Percentiles rank a stretch among this genome's conserved stretches.
Evolutionary conservation across 2,113 vertebrate species (phyloP).

Genomic region (Trogon melanurus): DNA sequence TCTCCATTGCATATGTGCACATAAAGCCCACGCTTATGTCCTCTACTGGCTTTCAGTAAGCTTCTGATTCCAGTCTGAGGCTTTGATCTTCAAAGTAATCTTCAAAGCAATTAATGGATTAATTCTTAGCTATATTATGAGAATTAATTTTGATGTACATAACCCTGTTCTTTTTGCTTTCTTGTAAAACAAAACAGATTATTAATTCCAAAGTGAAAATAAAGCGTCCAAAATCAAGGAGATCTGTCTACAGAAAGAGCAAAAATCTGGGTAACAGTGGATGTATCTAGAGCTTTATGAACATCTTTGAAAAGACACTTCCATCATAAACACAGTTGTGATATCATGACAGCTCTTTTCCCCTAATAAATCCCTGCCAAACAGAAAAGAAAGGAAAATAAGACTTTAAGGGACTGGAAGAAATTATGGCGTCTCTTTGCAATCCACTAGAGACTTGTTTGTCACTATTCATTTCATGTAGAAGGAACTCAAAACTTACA

Average conservation of each 20-base stretch:
- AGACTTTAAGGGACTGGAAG: neutral
- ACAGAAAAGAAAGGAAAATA: neutral
- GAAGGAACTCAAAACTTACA: constrained; percentile 19
- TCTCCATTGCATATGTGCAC: neutral
- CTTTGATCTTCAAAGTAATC: neutral
- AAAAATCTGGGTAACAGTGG: neutral
- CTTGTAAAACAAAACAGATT: neutral
- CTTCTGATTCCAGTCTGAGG: neutral
- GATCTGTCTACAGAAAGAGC: neutral
- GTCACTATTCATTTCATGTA: constrained; percentile 30
- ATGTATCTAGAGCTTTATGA: neutral
- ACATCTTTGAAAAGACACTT: constrained; percentile 18
- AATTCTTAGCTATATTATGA: neutral
- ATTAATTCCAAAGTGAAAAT: neutral
- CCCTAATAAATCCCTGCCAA: constrained; percentile 6
- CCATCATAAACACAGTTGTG: neutral
- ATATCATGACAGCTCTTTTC: constrained; percentile 12
- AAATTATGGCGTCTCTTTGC: constrained; percentile 17
- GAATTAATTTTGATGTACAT: neutral
- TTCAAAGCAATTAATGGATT: constrained; percentile 2
- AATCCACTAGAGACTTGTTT: constrained; percentile 2
- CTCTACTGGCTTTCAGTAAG: neutral
- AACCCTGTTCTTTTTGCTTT: neutral
- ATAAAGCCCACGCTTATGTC: neutral
- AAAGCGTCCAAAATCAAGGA: neutral